Conservation (phyloP, 2,797 vertebrate species). For the Lacerta viridis region DNA sequence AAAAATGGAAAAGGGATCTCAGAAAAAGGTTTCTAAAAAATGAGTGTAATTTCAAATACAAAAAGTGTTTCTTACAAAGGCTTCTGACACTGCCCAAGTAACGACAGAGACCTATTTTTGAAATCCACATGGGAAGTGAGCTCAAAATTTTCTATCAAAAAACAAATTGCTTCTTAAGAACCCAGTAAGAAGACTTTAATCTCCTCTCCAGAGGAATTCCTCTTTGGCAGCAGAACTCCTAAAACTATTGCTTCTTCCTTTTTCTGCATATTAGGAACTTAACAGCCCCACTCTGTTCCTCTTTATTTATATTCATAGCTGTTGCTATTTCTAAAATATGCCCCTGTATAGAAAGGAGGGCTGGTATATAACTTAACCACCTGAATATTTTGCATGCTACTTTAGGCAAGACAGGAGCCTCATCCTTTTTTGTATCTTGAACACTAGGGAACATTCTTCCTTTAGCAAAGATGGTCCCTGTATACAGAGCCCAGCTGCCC, state of each 20-base stretch:
- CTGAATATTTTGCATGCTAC: not conserved
- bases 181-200: conserved; percentile 34
- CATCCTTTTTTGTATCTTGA: not conserved
- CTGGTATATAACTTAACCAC: not conserved
- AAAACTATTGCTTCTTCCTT: conserved; percentile 4
- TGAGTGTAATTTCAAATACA: conserved; percentile 34
- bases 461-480: not conserved
- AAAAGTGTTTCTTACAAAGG: conserved; percentile 30
- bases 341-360: not conserved
- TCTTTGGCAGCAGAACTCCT: conserved; percentile 29
- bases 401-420: not conserved
- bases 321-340: not conserved
- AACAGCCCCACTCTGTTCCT: conserved; percentile 17
- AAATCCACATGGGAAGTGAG: conserved; percentile 39
- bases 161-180: conserved; percentile 47
- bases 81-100: conserved; percentile 24
- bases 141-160: conserved; percentile 46
- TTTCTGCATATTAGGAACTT: conserved; percentile 10
- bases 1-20: conserved; percentile 10
- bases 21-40: conserved; percentile 5
- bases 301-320: conserved; percentile 1
- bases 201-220: conserved; percentile 45
- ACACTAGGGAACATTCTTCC: not conserved
- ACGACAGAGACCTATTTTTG: conserved; percentile 44
- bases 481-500: not conserved